Evolutionary conservation across 2,888 invertebrate genomes (phyloP).

Genomic region (Cryptocheilus praepositus): DNA sequence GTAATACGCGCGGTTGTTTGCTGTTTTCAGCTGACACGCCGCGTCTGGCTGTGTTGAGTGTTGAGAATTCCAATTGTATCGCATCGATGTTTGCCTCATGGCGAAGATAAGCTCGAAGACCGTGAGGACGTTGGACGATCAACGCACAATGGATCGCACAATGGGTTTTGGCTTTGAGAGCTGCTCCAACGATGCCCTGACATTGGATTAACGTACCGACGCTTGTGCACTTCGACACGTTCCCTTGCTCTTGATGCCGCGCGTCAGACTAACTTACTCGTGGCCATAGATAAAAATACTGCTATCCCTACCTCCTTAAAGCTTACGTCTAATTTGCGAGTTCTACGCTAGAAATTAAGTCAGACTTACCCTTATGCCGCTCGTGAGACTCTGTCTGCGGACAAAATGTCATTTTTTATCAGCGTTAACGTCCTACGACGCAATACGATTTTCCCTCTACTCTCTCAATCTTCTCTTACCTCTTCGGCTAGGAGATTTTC

Average conservation of each 20-base stretch:
- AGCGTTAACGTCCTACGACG: no score
- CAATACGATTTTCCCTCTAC: background rate
- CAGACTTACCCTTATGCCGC: slow-evolving; percentile 71
- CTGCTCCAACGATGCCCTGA: slow-evolving; percentile 26
- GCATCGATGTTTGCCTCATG: slow-evolving; percentile 19
- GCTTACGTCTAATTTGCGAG: slow-evolving; percentile 36
- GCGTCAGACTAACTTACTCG: slow-evolving; percentile 43
- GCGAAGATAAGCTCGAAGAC: no score
- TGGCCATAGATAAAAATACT: slow-evolving; percentile 38
- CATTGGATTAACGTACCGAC: slow-evolving; percentile 27
- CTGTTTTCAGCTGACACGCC: slow-evolving; percentile 32
- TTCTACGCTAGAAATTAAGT: slow-evolving; percentile 18
- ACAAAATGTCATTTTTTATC: slow-evolving; percentile 7
- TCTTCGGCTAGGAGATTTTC: slow-evolving; percentile 85
- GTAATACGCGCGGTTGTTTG: slow-evolving; percentile 20
- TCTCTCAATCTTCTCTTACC: slow-evolving; percentile 74
- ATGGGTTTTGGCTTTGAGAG: slow-evolving; percentile 25
- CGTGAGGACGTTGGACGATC: slow-evolving; percentile 15
- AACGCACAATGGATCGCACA: slow-evolving; percentile 23
- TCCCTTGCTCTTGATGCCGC: slow-evolving; percentile 51
- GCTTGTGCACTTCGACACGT: slow-evolving; percentile 29
- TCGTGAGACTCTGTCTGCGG: slow-evolving; percentile 71
- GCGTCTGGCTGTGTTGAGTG: slow-evolving; percentile 20
- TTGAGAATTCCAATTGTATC: slow-evolving; percentile 30
- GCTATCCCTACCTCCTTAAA: slow-evolving; percentile 41